Evolutionary conservation across 2,113 vertebrate genomes (phyloP).

Genomic region (Pogona vitticeps): DNA sequence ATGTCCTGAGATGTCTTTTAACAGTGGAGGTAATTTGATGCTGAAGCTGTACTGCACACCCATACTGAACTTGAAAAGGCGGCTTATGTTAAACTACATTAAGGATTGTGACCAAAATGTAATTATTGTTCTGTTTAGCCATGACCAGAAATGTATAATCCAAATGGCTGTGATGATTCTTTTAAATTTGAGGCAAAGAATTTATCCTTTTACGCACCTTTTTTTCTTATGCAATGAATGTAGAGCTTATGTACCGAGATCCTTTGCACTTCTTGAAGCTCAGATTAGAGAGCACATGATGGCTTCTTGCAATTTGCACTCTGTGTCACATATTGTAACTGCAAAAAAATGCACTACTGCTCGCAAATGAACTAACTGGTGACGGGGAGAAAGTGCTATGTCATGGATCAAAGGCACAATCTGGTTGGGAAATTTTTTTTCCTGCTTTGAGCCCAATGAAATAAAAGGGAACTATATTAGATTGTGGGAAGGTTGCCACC

Average conservation of each 20-base stretch:
- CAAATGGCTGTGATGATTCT: slow-evolving; percentile 33
- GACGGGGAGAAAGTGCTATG: slow-evolving; percentile 33
- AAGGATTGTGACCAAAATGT: slow-evolving; percentile 39
- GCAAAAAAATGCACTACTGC: slow-evolving; percentile 56
- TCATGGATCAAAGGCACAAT: slow-evolving; percentile 37
- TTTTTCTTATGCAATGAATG: slow-evolving; percentile 23
- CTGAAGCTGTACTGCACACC: background rate
- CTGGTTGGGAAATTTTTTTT: background rate
- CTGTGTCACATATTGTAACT: slow-evolving; percentile 54
- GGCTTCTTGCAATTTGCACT: slow-evolving; percentile 64
- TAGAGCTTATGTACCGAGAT: slow-evolving; percentile 49
- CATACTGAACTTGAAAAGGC: slow-evolving; percentile 33
- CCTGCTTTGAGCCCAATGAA: background rate
- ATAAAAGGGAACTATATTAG: background rate
- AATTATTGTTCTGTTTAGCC: slow-evolving; percentile 39
- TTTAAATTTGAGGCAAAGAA: slow-evolving; percentile 7
- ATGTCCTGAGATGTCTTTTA: background rate
- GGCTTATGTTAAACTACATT: slow-evolving; percentile 26
- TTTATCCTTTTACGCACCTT: slow-evolving; percentile 30
- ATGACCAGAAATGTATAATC: slow-evolving; percentile 48
- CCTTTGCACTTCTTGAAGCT: slow-evolving; percentile 55
- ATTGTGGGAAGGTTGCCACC: background rate
- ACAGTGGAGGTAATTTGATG: slow-evolving; percentile 4
- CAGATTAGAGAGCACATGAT: slow-evolving; percentile 46
- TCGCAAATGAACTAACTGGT: slow-evolving; percentile 49